Conservation (phyloP, 2,797 vertebrate genomes). For the Phalloptychus januarius region DNA sequence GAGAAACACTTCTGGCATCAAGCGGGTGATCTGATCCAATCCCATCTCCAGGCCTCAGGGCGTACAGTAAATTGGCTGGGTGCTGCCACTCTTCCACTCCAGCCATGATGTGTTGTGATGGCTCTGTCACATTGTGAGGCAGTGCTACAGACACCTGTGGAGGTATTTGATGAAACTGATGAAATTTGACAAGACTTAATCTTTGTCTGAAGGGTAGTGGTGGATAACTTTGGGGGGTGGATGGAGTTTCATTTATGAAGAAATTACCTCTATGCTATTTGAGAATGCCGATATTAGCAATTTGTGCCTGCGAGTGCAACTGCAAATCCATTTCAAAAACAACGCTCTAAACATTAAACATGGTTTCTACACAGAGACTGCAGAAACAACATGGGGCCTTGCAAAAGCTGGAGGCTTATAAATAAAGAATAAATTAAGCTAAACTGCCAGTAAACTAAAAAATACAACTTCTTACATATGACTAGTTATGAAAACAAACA, state of each 20-base stretch:
- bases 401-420: not conserved
- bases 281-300: not conserved
- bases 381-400: not conserved
- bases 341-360: not conserved
- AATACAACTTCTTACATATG: not conserved
- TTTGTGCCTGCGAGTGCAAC: not conserved
- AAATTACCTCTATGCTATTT: not conserved
- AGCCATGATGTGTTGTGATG: slow-evolving; percentile 80
- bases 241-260: slow-evolving; percentile 18
- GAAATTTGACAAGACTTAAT: slow-evolving; percentile 65
- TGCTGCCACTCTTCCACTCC: slow-evolving; percentile 69
- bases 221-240: not conserved
- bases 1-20: slow-evolving; percentile 56
- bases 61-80: slow-evolving; percentile 57
- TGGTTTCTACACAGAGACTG: not conserved
- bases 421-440: not conserved
- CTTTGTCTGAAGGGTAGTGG: slow-evolving; percentile 19
- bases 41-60: slow-evolving; percentile 46
- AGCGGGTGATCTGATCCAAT: slow-evolving; percentile 64
- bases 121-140: slow-evolving; percentile 66
- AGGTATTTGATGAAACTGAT: slow-evolving; percentile 64
- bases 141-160: slow-evolving; percentile 73
- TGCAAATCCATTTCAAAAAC: not conserved
- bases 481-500: not conserved
- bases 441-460: not conserved